Evolutionary conservation across 1,140 invertebrate genomes (phyloP).

Genomic region (Penaeus vannamei): DNA sequence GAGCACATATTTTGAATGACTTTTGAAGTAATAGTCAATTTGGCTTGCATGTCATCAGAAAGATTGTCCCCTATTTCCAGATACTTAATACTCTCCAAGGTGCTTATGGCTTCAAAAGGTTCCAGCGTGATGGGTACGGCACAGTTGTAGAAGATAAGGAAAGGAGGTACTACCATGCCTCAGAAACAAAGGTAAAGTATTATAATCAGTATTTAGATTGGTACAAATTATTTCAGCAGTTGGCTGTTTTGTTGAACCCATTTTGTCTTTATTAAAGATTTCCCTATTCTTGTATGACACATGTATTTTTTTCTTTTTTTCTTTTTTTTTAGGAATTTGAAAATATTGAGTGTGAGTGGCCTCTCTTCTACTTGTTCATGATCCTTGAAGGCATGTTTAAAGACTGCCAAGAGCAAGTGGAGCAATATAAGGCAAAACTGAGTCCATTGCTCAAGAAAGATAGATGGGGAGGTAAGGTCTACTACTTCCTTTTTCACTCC

Average conservation of each 20-base stretch:
- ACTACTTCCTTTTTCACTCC: background rate
- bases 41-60: background rate
- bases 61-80: conserved; percentile 74
- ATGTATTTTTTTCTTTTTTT: conserved; percentile 33
- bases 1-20: no score
- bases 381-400: conserved; percentile 96
- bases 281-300: conserved; percentile 21
- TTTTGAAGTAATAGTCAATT: no score
- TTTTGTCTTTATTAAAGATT: background rate
- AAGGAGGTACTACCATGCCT: conserved; percentile 80
- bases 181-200: conserved; percentile 79
- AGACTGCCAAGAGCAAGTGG: conserved; percentile 89
- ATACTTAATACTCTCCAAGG: conserved; percentile 89
- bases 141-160: conserved; percentile 88
- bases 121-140: conserved; percentile 95
- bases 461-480: conserved; percentile 80
- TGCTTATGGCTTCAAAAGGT: conserved; percentile 93
- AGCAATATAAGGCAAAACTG: conserved; percentile 90
- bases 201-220: no score
- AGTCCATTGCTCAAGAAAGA: conserved; percentile 84
- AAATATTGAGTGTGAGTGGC: conserved; percentile 98
- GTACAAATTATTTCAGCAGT: no score
- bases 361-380: conserved; percentile 95
- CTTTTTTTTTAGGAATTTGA: conserved; percentile 85
- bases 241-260: background rate